Evolutionary conservation across 2,888 invertebrate species (phyloP).

Genomic region (Eumerus sabulonum): DNA sequence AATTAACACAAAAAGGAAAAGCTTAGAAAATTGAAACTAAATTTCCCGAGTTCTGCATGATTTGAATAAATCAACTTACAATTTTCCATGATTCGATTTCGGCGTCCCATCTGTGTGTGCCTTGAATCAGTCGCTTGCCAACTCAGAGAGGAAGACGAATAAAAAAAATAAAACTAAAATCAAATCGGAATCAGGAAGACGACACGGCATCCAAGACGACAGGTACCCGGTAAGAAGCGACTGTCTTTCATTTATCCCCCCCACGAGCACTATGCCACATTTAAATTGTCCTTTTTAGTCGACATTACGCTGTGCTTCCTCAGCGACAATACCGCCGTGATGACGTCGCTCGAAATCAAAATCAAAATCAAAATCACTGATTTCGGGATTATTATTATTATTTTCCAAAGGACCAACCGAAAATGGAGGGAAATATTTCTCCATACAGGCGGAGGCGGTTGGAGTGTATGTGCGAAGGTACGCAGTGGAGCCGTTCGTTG

Average conservation of each 20-base stretch:
- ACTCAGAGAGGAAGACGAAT: conserved; percentile 13
- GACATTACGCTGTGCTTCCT: conserved; percentile 41
- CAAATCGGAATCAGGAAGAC: too few species aligned
- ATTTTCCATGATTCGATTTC: conserved; percentile 70
- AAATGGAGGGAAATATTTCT: background rate
- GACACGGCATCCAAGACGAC: too few species aligned
- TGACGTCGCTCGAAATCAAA: conserved; percentile 66
- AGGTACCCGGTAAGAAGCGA: too few species aligned
- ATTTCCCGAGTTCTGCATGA: conserved; percentile 69
- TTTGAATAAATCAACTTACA: conserved; percentile 71
- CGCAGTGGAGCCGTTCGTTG: conserved; percentile 34
- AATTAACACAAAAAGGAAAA: conserved; percentile 28
- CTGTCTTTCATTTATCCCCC: conserved; percentile 7
- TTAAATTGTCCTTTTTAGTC: conserved; percentile 56
- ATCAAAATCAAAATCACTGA: conserved; percentile 61
- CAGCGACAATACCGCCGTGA: conserved; percentile 57
- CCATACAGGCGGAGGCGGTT: background rate
- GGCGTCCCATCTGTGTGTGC: conserved; percentile 59
- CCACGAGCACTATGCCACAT: too few species aligned
- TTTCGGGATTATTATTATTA: conserved; percentile 69
- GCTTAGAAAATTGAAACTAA: conserved; percentile 64
- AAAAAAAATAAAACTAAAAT: background rate
- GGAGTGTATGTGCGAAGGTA: conserved; percentile 17
- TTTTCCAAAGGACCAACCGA: conserved; percentile 57
- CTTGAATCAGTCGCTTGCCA: conserved; percentile 32